A percentile compares a stretch with the other conserved stretches of the same genome.
These are phyloP conservation scores for Cryptoprocta ferox DNA, from an alignment of 2,797 vertebrate genomes.

Conservation along the genomic window DNA sequence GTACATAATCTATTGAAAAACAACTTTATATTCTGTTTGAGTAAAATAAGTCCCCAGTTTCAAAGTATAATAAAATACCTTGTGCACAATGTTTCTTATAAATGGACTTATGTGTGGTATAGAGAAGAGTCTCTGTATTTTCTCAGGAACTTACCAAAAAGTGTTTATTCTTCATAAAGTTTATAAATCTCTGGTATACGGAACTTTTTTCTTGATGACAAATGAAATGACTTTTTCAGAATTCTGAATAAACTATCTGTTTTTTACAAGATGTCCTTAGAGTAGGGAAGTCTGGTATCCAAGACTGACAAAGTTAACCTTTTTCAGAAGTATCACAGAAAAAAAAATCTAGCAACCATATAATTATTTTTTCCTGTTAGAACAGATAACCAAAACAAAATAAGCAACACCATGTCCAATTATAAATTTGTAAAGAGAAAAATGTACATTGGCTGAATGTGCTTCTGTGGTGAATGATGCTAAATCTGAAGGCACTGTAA, in stretches of 20 bases:
- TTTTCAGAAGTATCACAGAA: not conserved
- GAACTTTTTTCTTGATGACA: not conserved
- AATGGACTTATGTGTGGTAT: not conserved
- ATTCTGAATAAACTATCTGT: not conserved
- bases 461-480: not conserved
- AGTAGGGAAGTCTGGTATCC: not conserved
- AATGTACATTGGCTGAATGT: not conserved
- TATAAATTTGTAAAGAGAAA: not conserved
- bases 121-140: not conserved
- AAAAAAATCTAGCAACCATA: not conserved
- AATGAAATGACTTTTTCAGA: not conserved
- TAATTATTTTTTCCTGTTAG: not conserved
- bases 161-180: not conserved
- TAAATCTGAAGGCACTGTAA: not conserved
- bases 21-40: not conserved
- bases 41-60: not conserved
- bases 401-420: not conserved
- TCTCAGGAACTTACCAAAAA: not conserved
- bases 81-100: not conserved
- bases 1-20: not conserved
- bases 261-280: not conserved
- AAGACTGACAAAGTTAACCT: not conserved
- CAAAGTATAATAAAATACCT: not conserved
- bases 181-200: not conserved
- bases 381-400: not conserved